These are phyloP conservation scores for Zeuzera pyrina DNA, from an alignment of 2,888 invertebrate species.

Conservation along the genomic window DNA sequence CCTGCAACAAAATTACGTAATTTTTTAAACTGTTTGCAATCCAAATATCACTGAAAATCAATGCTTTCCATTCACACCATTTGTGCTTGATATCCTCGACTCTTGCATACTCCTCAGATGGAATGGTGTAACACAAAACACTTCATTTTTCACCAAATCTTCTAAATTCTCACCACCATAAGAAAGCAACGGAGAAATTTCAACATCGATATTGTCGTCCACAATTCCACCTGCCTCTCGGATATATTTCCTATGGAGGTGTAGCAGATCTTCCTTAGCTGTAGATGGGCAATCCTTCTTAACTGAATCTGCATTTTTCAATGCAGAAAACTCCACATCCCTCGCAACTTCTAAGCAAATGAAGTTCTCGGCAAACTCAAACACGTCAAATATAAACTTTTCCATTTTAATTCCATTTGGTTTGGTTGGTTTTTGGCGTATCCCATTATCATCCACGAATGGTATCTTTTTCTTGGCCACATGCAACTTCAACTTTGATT, in stretches of 20 bases:
- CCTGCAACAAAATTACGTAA: too few species aligned
- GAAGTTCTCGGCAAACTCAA: constrained; percentile 92
- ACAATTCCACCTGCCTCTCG: constrained; percentile 86
- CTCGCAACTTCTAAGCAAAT: constrained; percentile 94
- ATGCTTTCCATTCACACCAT: constrained; percentile 55
- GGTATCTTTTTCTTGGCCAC: constrained; percentile 98
- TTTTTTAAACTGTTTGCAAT: too few species aligned
- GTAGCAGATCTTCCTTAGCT: constrained; percentile 82
- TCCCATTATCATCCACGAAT: constrained; percentile 80
- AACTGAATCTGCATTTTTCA: constrained; percentile 93
- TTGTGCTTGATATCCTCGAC: constrained; percentile 24
- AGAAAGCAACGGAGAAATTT: constrained; percentile 92
- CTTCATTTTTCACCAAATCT: constrained; percentile 76
- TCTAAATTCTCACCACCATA: constrained; percentile 92
- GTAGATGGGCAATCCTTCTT: constrained; percentile 94
- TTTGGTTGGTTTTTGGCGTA: constrained; percentile 80
- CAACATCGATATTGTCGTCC: constrained; percentile 78
- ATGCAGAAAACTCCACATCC: constrained; percentile 95
- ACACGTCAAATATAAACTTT: constrained; percentile 99
- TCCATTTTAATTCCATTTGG: constrained; percentile 99
- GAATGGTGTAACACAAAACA: constrained; percentile 76
- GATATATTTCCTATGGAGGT: constrained; percentile 85
- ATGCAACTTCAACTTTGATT: constrained; percentile 88
- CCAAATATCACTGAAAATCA: constrained; percentile 14
- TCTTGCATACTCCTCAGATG: constrained; percentile 67